These are phyloP conservation scores for Hoplodrina blanda DNA, from an alignment of 2,888 invertebrate genomes.

Conservation along the genomic window DNA sequence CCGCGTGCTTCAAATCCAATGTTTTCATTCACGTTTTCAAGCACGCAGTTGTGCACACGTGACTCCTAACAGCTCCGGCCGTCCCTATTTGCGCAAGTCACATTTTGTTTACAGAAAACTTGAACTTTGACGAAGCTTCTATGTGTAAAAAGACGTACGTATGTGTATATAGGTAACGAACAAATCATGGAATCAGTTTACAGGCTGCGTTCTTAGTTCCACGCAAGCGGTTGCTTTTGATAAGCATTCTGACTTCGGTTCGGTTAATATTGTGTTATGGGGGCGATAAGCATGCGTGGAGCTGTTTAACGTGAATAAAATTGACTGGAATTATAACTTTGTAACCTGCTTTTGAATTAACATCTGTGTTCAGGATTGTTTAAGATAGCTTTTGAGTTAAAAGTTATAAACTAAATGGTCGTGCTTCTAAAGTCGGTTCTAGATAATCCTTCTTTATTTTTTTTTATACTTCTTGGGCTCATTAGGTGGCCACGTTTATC, in stretches of 20 bases:
- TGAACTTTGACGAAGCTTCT: constrained; percentile 28
- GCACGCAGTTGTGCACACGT: constrained; percentile 41
- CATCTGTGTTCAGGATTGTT: background rate
- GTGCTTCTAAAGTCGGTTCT: background rate
- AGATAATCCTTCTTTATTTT: too few relatives aligned
- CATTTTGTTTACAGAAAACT: constrained; percentile 20
- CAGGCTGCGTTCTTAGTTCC: background rate
- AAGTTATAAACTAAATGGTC: background rate
- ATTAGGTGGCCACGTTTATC: too few relatives aligned
- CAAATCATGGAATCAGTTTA: too few relatives aligned
- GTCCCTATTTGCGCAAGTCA: constrained; percentile 15
- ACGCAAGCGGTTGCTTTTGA: background rate
- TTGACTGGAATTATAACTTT: background rate
- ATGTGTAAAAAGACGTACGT: background rate
- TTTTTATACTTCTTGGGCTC: too few relatives aligned
- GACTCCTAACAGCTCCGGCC: background rate
- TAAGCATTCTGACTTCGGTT: background rate
- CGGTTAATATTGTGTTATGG: background rate
- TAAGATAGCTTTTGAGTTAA: background rate
- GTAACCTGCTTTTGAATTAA: background rate
- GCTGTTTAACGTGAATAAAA: background rate
- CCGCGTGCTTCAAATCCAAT: constrained; percentile 12
- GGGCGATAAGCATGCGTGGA: constrained; percentile 1
- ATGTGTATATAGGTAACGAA: background rate
- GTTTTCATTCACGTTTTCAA: constrained; percentile 38